phyloP scores from a whole-genome alignment of 2,113 vertebrate genomes.

The Podiceps cristatus region DNA sequence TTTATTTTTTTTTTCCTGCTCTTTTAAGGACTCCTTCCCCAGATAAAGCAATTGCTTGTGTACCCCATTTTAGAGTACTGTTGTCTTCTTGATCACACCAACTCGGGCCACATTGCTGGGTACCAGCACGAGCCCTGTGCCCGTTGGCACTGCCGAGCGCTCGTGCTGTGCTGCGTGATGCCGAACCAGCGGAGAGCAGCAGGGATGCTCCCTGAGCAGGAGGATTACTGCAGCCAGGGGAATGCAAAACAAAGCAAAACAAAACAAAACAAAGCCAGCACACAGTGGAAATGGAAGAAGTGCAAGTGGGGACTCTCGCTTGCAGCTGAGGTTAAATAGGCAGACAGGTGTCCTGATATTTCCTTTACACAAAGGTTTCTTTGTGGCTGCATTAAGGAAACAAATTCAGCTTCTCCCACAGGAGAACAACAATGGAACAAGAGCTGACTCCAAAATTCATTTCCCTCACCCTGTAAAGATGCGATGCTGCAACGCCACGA shows the following conservation, averaged over 20 bases:
- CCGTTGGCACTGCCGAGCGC: no score
- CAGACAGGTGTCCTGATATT: conserved; percentile 22
- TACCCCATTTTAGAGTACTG: background rate
- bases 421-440: background rate
- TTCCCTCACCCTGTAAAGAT: conserved; percentile 10
- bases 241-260: background rate
- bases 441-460: background rate
- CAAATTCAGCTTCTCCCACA: background rate
- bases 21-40: background rate
- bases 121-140: background rate
- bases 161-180: background rate
- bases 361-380: conserved; percentile 23
- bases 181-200: background rate
- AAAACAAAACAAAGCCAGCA: background rate
- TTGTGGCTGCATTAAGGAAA: conserved; percentile 44
- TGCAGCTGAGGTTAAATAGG: background rate
- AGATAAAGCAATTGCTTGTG: background rate
- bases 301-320: background rate
- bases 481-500: background rate
- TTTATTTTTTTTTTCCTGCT: background rate
- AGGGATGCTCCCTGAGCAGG: background rate
- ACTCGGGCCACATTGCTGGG: background rate
- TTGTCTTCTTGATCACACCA: background rate
- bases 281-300: background rate
- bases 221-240: background rate